These are phyloP conservation scores for Pseudopipra pipra DNA, from an alignment of 2,113 vertebrate species.

Conservation along the genomic window DNA sequence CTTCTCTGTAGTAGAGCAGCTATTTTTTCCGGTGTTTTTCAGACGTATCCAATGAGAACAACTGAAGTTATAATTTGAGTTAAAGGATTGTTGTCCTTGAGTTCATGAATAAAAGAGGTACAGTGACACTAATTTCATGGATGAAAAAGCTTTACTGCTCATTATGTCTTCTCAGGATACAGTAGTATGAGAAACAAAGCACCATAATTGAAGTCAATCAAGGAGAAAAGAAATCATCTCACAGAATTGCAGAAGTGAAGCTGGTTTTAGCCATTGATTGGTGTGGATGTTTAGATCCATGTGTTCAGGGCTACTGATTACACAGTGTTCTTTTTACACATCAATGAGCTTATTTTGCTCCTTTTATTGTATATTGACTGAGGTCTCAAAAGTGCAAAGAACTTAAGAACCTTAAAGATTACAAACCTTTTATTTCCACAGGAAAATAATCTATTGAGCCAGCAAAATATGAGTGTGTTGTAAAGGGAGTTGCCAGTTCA, in stretches of 20 bases:
- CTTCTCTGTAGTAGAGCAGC: background rate
- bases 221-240: conserved; percentile 32
- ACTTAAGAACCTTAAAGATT: background rate
- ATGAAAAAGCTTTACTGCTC: conserved; percentile 49
- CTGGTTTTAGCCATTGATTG: background rate
- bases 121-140: conserved; percentile 52
- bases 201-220: conserved; percentile 65
- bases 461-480: background rate
- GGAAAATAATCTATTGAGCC: background rate
- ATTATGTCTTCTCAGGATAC: conserved; percentile 46
- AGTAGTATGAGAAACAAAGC: conserved; percentile 31
- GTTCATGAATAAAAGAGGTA: conserved; percentile 34
- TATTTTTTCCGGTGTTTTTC: background rate
- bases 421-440: background rate
- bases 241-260: background rate
- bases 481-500: background rate
- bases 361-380: background rate
- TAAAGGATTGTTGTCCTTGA: conserved; percentile 44
- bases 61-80: background rate
- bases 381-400: background rate
- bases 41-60: background rate
- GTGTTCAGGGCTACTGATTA: background rate
- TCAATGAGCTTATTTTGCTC: background rate
- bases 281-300: background rate
- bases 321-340: background rate